Conservation (phyloP, 35 echinoderm and acorn worm species). For the Apostichopus japonicus region DNA sequence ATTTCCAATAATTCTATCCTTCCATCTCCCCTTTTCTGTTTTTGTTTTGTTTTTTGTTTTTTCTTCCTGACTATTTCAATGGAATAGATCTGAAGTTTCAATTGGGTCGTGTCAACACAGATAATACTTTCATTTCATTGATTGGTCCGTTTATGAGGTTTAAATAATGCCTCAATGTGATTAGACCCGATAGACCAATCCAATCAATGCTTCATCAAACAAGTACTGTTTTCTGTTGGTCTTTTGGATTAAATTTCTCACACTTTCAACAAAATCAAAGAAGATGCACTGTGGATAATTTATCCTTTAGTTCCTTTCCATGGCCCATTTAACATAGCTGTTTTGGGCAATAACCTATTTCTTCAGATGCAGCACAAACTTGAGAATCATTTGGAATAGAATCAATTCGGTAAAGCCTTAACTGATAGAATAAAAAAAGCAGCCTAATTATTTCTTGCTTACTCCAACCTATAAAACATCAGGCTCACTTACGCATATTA, state of each 20-base stretch:
- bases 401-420: background rate
- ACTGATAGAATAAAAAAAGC: background rate
- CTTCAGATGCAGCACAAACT: background rate
- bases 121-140: conserved; percentile 46
- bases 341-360: conserved; percentile 47
- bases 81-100: conserved; percentile 36
- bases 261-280: conserved; percentile 5
- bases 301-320: background rate
- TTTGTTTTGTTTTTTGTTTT: background rate
- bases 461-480: background rate
- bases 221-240: background rate
- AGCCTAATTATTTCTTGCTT: background rate
- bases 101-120: conserved; percentile 60
- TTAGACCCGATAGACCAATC: conserved; percentile 44
- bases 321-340: conserved; percentile 38
- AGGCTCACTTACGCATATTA: background rate
- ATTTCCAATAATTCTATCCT: conserved; percentile 4
- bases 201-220: conserved; percentile 24
- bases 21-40: too few species aligned
- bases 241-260: conserved; percentile 27
- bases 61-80: conserved; percentile 3
- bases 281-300: background rate
- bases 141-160: conserved; percentile 47
- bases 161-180: conserved; percentile 46
- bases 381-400: background rate